Evolutionary conservation across 2,888 invertebrate genomes (phyloP).

Genomic region (Brassicogethes aeneus): DNA sequence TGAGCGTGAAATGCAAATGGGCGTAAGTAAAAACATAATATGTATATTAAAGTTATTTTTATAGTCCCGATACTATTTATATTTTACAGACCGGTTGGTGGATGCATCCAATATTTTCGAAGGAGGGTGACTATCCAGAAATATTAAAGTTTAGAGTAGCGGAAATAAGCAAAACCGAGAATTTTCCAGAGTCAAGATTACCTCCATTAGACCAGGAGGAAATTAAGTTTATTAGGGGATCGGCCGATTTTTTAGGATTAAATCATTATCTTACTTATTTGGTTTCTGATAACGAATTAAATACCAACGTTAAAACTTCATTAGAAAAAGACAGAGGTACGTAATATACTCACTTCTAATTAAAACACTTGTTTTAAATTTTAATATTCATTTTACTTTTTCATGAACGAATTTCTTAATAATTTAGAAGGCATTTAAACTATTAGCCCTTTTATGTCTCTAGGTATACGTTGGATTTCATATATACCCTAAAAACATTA

Average conservation of each 20-base stretch:
- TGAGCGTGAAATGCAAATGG: slow-evolving; percentile 47
- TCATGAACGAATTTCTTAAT: no score
- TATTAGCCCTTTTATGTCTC: no score
- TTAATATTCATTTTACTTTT: no score
- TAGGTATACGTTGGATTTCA: no score
- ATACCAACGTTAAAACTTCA: slow-evolving; percentile 30
- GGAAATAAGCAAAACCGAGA: slow-evolving; percentile 38
- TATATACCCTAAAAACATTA: no score
- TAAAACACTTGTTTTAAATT: no score
- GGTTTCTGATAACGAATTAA: slow-evolving; percentile 31
- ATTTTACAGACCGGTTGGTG: slow-evolving; percentile 43
- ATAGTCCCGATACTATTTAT: no score
- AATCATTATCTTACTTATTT: slow-evolving; percentile 53
- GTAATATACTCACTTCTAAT: no score
- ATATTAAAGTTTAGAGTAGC: slow-evolving; percentile 41
- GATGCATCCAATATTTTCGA: slow-evolving; percentile 42
- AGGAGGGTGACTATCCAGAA: slow-evolving; percentile 45
- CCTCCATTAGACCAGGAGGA: slow-evolving; percentile 40
- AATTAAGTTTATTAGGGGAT: slow-evolving; percentile 41
- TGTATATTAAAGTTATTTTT: no score
- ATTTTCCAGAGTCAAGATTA: slow-evolving; percentile 38
- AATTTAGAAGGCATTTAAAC: no score
- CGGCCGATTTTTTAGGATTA: slow-evolving; percentile 56
- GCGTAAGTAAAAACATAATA: no score
- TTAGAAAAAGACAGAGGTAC: slow-evolving; percentile 28